Evolutionary conservation across 1,140 invertebrate species (phyloP).

Genomic region (Heliconius congener): DNA sequence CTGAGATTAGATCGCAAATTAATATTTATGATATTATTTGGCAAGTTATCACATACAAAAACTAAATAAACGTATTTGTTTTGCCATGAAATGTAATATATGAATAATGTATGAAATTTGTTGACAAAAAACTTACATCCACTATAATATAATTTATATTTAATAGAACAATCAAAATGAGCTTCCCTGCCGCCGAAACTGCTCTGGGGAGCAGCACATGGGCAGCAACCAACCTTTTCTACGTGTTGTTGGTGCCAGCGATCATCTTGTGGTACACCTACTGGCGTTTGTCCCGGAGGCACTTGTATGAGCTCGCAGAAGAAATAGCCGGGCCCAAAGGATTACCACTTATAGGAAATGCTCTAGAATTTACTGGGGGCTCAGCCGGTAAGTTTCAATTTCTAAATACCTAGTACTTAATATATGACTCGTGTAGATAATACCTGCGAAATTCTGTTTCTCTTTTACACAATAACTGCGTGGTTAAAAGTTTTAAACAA

Average conservation of each 20-base stretch:
- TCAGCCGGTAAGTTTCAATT: conserved; percentile 80
- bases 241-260: conserved; percentile 86
- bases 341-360: conserved; percentile 86
- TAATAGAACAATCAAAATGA: conserved; percentile 51
- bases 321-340: conserved; percentile 87
- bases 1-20: no score
- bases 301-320: conserved; percentile 86
- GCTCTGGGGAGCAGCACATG: conserved; percentile 61
- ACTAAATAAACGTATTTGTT: no score
- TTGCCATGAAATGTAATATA: no score
- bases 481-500: no score
- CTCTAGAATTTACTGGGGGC: conserved; percentile 86
- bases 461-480: no score
- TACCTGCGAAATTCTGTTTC: no score
- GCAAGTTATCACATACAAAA: no score
- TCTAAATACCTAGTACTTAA: neutral
- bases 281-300: conserved; percentile 86
- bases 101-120: no score
- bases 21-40: no score
- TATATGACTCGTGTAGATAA: neutral
- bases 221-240: conserved; percentile 84
- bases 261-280: conserved; percentile 86
- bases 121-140: no score
- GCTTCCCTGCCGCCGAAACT: conserved; percentile 62
- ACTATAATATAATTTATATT: neutral